phyloP scores from a whole-genome alignment of 1,140 invertebrate genomes.

The Dryas iulia region DNA sequence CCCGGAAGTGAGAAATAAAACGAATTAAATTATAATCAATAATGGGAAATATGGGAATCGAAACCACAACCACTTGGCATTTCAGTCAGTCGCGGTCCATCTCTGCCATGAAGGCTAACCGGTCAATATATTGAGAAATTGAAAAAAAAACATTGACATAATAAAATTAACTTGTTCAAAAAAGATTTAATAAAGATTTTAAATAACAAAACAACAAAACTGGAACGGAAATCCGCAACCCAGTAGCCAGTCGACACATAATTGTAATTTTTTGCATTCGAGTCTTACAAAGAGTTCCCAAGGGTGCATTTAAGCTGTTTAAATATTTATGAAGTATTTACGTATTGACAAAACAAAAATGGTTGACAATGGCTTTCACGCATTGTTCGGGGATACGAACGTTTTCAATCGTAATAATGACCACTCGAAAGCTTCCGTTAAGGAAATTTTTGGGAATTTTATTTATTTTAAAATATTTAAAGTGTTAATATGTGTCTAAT shows the following conservation, averaged over 20 bases:
- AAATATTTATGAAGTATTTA: conserved; percentile 74
- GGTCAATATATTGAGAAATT: too few species aligned
- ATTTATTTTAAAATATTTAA: conserved; percentile 9
- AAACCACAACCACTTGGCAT: too few species aligned
- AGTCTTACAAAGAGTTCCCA: conserved; percentile 41
- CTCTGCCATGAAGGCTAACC: too few species aligned
- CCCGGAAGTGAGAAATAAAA: too few species aligned
- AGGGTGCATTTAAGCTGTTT: conserved; percentile 64
- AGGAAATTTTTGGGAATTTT: conserved; percentile 7
- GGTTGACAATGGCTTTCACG: conserved; percentile 51
- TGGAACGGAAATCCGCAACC: conserved; percentile 20
- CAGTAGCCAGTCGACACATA: conserved; percentile 21
- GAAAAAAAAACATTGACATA: too few species aligned
- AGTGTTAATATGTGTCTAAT: not conserved
- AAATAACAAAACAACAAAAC: conserved; percentile 3
- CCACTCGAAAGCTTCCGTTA: conserved; percentile 56
- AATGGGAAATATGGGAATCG: too few species aligned
- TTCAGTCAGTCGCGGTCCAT: too few species aligned
- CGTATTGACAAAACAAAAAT: conserved; percentile 70
- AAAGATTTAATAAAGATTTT: not conserved
- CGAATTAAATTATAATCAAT: too few species aligned
- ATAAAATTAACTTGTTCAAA: too few species aligned
- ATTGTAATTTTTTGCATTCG: conserved; percentile 27
- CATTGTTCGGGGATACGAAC: conserved; percentile 39
- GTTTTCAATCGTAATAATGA: conserved; percentile 50